Evolutionary conservation across 2,888 invertebrate species (phyloP), one percentile per base, ranked within the genome.

Genomic region (Diarsia brunnea): DNA sequence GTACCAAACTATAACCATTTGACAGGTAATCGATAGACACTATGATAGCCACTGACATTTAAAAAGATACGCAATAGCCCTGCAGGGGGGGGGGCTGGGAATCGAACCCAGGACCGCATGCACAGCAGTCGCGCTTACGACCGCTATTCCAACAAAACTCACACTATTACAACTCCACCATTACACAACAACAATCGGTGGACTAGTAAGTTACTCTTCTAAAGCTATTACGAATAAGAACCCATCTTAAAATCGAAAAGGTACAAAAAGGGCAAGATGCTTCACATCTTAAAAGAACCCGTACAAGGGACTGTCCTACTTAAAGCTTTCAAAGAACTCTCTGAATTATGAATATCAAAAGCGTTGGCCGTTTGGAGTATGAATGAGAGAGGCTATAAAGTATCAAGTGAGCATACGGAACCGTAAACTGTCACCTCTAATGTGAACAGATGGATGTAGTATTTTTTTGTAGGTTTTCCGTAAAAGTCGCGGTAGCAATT

Each of bases 281-380:
- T 49, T 45, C 31, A 12, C 31, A 67, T 58, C 16, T 60, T 73
- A 64, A 80, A 81, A 73, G 68, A 69, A 21, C 69, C 60, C 45
- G 31, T 60, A 24, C n/a, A 70, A 65, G 67, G 72, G 71, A 49
- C 69, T 85, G 82, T 27, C 69, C 86, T 77, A 82, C 86, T 82
- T 69, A 69, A 69, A 55, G 70, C 4, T 61, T 47, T 73, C 78
- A 83, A 82, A 85, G 86, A 82, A 72, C 79, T 61, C 69, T 63
- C 67, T 83, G 72, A 86, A 86, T 82, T 70, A 86, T 77, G 72
- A 82, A 85, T 70, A 76, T 76, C 81, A 85, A 82, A 69, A 81
- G 82, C 76, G 58, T 55, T 16, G 53, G 27, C 61, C 51, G 12
- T 66, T 72, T 21, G 45, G 66, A 73, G 81, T 84, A 80, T 75